These are phyloP conservation scores for Cosmia trapezina DNA, from an alignment of 2,888 invertebrate species.

Conservation along the genomic window DNA sequence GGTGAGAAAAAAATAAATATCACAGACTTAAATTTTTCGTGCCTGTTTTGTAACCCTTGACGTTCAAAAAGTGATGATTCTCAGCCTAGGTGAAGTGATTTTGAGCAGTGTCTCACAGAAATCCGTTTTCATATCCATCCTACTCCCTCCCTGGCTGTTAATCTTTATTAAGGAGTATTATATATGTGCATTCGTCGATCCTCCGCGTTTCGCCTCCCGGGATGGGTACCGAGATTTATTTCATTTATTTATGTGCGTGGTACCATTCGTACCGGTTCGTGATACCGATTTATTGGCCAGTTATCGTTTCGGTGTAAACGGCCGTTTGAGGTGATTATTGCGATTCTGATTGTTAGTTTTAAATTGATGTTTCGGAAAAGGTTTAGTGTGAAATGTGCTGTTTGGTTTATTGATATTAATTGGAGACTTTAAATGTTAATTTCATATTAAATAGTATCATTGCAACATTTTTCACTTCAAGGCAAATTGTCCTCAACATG, in stretches of 20 bases:
- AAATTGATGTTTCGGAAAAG: slow-evolving; percentile 7
- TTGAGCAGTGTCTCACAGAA: background rate
- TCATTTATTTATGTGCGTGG: slow-evolving; percentile 65
- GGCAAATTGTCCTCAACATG: no score
- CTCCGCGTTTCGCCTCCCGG: slow-evolving; percentile 53
- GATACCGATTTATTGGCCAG: slow-evolving; percentile 65
- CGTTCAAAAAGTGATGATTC: no score
- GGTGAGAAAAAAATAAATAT: no score
- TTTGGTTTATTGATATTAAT: background rate
- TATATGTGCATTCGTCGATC: slow-evolving; percentile 79
- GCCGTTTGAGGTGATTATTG: slow-evolving; percentile 27
- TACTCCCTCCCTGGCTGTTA: slow-evolving; percentile 77
- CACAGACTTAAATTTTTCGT: no score
- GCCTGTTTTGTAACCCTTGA: no score
- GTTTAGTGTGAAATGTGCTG: background rate
- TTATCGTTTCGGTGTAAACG: slow-evolving; percentile 37
- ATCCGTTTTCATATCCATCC: background rate
- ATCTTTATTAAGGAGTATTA: slow-evolving; percentile 87
- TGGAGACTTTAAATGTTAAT: no score
- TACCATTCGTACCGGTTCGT: slow-evolving; percentile 66
- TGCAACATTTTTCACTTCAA: no score
- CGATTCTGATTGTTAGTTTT: slow-evolving; percentile 14
- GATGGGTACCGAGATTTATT: slow-evolving; percentile 80
- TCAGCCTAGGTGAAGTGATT: background rate
- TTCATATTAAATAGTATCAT: no score